phyloP scores from a whole-genome alignment of 2,888 invertebrate genomes.

The Boloria euphrosyne region DNA sequence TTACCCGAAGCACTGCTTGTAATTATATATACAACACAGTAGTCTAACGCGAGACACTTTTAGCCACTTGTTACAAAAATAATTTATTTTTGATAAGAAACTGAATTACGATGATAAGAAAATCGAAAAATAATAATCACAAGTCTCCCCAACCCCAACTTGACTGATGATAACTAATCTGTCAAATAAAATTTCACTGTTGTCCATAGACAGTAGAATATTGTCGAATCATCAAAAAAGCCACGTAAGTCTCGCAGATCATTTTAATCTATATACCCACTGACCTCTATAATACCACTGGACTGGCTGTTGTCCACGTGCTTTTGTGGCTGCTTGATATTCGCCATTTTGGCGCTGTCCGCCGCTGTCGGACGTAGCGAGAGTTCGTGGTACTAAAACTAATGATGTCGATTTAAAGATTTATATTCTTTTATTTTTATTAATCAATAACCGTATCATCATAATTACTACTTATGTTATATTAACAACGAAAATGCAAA shows the following conservation, averaged over 20 bases:
- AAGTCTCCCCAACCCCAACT: constrained; percentile 32
- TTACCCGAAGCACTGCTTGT: constrained; percentile 2
- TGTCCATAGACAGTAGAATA: constrained; percentile 42
- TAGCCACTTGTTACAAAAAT: background rate
- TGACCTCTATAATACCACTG: too few relatives aligned
- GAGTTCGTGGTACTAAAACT: too few relatives aligned
- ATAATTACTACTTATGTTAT: too few relatives aligned
- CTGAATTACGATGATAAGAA: constrained; percentile 5
- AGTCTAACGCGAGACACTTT: constrained; percentile 4
- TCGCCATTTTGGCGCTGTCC: too few relatives aligned
- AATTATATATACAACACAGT: constrained; percentile 8
- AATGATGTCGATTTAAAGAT: too few relatives aligned
- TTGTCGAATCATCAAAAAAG: constrained; percentile 39
- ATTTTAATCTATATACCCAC: too few relatives aligned
- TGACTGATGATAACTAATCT: constrained; percentile 46
- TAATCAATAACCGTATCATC: too few relatives aligned
- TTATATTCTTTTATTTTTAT: too few relatives aligned
- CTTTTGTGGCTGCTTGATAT: too few relatives aligned
- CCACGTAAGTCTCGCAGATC: constrained; percentile 31
- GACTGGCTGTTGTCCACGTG: too few relatives aligned
- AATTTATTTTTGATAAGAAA: constrained; percentile 2
- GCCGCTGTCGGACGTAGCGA: too few relatives aligned
- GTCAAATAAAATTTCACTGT: constrained; percentile 47
- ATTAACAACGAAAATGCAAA: too few relatives aligned
- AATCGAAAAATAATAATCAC: constrained; percentile 31